These are phyloP conservation scores for Lycorma delicatula DNA, from an alignment of 1,140 invertebrate genomes.

Conservation along the genomic window DNA sequence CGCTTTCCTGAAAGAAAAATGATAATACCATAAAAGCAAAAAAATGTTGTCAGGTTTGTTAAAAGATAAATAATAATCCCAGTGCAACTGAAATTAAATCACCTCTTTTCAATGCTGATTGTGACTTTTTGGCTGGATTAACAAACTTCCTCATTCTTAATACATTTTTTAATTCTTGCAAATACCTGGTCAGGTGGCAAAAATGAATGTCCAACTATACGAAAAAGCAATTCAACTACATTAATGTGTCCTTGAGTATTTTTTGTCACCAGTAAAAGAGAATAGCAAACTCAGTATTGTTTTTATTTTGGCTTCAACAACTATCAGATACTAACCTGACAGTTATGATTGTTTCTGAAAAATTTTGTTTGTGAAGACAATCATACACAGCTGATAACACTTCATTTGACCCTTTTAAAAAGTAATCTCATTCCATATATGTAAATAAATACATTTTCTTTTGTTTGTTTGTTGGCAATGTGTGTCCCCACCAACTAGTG, in stretches of 20 bases:
- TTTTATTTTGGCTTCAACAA: conserved; percentile 34
- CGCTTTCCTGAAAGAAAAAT: too few species aligned
- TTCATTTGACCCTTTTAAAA: conserved; percentile 31
- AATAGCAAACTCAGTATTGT: conserved; percentile 12
- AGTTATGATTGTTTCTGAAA: conserved; percentile 14
- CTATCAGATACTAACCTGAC: conserved; percentile 30
- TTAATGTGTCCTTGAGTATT: conserved; percentile 4
- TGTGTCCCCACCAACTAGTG: too few species aligned
- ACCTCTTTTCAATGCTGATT: neutral
- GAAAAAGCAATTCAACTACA: conserved; percentile 10
- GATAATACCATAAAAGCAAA: too few species aligned
- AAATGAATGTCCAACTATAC: conserved; percentile 30
- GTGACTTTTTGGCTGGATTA: neutral
- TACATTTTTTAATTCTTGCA: conserved; percentile 29
- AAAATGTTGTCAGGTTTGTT: too few species aligned
- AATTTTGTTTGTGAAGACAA: conserved; percentile 22
- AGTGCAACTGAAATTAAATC: too few species aligned
- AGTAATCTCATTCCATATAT: conserved; percentile 32
- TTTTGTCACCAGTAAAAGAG: neutral
- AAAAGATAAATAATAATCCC: neutral
- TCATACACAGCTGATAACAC: conserved; percentile 31
- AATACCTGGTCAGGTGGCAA: conserved; percentile 33
- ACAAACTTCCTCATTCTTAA: conserved; percentile 26
- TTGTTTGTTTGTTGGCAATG: too few species aligned
- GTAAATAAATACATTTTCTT: too few species aligned